Evolutionary conservation across 2,113 vertebrate genomes (phyloP).

Genomic region (Leptobrachium ailaonicum): DNA sequence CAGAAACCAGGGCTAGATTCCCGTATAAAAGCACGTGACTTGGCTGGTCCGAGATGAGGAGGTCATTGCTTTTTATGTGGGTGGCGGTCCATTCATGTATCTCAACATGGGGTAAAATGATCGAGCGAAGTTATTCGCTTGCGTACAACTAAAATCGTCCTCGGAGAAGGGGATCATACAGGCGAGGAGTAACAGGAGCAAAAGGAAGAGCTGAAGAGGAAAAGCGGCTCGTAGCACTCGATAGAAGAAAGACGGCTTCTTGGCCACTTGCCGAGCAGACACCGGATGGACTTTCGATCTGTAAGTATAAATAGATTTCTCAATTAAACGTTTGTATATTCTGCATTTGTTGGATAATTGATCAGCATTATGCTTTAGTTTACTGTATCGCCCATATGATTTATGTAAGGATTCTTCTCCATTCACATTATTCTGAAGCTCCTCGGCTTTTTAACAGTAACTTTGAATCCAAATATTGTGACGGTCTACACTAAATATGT

Average conservation of each 20-base stretch:
- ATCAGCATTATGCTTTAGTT: no score
- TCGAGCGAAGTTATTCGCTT: conserved; percentile 86
- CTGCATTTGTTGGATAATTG: no score
- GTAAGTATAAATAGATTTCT: conserved; percentile 34
- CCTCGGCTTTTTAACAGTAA: no score
- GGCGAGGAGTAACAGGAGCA: conserved; percentile 79
- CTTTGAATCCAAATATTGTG: no score
- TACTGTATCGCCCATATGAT: not conserved
- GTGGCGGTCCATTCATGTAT: conserved; percentile 91
- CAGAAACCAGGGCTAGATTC: not conserved
- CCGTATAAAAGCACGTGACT: conserved; percentile 9
- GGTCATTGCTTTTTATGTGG: conserved; percentile 65
- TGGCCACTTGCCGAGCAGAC: conserved; percentile 31
- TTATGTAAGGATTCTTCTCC: not conserved
- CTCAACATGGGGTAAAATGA: conserved; percentile 91
- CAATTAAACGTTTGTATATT: no score
- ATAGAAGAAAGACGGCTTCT: conserved; percentile 69
- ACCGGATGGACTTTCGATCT: conserved; percentile 45
- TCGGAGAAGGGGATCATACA: conserved; percentile 79
- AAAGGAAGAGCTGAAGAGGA: conserved; percentile 80
- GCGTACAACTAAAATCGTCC: conserved; percentile 81
- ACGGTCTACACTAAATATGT: no score
- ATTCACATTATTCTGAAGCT: no score
- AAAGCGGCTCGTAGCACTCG: conserved; percentile 80
- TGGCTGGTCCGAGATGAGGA: not conserved